Evolutionary conservation across 2,797 vertebrate species (phyloP).

Genomic region (Pogoniulus pusillus): DNA sequence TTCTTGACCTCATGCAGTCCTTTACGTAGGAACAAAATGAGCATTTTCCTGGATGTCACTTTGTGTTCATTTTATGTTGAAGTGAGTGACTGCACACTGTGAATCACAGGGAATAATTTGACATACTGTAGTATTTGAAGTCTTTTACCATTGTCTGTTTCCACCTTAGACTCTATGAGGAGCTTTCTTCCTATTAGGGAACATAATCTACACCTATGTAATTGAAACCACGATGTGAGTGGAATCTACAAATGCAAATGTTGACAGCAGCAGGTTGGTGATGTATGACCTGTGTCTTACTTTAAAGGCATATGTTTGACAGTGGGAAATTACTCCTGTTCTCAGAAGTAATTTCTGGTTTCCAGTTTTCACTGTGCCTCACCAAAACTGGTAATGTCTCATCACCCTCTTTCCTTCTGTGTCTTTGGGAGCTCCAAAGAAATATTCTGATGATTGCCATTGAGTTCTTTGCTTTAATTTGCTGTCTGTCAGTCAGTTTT

Average conservation of each 20-base stretch:
- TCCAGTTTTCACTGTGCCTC: background rate
- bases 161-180: background rate
- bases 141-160: background rate
- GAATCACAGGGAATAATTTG: background rate
- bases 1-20: background rate
- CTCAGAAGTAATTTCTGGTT: background rate
- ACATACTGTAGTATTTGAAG: background rate
- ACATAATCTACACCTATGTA: background rate
- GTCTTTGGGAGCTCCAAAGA: background rate
- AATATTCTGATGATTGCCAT: background rate
- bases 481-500: background rate
- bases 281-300: background rate
- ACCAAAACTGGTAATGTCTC: background rate
- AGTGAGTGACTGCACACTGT: background rate
- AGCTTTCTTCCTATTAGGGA: background rate
- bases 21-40: background rate
- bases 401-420: background rate
- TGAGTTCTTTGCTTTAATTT: background rate
- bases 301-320: background rate
- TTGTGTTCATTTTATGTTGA: background rate
- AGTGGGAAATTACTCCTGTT: background rate
- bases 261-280: background rate
- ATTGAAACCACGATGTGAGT: background rate
- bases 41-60: background rate
- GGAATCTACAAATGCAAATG: background rate